A percentile compares a stretch with the other conserved stretches of the same genome.
Conservation (phyloP, 2,888 invertebrate genomes). For the Latrodectus elegans region DNA sequence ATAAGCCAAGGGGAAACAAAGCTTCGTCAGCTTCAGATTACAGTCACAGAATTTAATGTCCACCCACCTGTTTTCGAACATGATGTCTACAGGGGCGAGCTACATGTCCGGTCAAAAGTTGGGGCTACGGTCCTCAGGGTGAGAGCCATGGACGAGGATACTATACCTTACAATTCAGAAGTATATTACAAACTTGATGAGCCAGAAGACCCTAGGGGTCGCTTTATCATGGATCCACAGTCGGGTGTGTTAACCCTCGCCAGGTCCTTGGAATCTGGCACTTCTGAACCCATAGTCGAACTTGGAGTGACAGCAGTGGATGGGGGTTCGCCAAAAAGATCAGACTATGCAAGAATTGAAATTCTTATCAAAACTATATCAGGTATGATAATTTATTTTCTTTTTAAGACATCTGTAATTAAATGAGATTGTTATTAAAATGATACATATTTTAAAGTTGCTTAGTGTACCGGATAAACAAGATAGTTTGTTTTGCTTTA, state of each 20-base stretch:
- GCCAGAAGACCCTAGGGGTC: slow-evolving; percentile 57
- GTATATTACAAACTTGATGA: slow-evolving; percentile 53
- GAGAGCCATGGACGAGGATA: slow-evolving; percentile 68
- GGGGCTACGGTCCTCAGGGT: slow-evolving; percentile 59
- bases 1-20: slow-evolving; percentile 68
- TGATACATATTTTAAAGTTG: too few species aligned
- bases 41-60: slow-evolving; percentile 67
- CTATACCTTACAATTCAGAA: slow-evolving; percentile 68
- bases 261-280: slow-evolving; percentile 40
- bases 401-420: background rate
- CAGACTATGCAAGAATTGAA: slow-evolving; percentile 64
- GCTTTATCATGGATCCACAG: slow-evolving; percentile 58
- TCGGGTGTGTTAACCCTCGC: slow-evolving; percentile 62
- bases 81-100: slow-evolving; percentile 63
- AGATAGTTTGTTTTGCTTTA: too few species aligned
- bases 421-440: background rate
- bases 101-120: slow-evolving; percentile 58
- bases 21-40: slow-evolving; percentile 58
- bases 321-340: slow-evolving; percentile 69
- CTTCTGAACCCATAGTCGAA: slow-evolving; percentile 53
- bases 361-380: slow-evolving; percentile 69
- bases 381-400: slow-evolving; percentile 48
- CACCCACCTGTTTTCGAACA: slow-evolving; percentile 67
- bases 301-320: slow-evolving; percentile 70
- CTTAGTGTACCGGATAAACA: too few species aligned